phyloP scores from a whole-genome alignment of 2,888 invertebrate species.

The Caradrina kadenii region DNA sequence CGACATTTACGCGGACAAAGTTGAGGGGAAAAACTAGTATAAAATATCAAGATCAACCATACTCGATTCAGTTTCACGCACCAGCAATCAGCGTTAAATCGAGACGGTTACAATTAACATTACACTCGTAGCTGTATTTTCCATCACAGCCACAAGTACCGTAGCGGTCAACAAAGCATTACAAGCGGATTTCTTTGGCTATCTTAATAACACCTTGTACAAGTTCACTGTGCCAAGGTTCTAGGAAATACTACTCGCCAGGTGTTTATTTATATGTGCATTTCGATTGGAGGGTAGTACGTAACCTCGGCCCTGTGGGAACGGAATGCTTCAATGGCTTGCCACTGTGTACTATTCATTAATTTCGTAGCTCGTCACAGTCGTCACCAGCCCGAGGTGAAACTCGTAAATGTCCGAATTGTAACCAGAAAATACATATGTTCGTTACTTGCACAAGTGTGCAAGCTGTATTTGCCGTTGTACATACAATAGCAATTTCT shows the following conservation, averaged over 20 bases:
- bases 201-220: constrained; percentile 34
- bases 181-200: constrained; percentile 36
- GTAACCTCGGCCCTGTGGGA: constrained; percentile 43
- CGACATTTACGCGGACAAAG: too few relatives aligned
- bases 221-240: constrained; percentile 65
- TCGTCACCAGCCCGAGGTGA: constrained; percentile 12
- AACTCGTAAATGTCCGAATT: constrained; percentile 9
- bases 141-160: constrained; percentile 4
- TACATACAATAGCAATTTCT: too few relatives aligned
- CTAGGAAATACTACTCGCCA: constrained; percentile 55
- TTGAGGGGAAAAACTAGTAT: neutral
- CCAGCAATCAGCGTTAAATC: constrained; percentile 16
- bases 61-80: constrained; percentile 19
- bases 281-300: constrained; percentile 34
- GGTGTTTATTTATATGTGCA: constrained; percentile 57
- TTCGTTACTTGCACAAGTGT: too few relatives aligned
- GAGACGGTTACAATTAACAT: constrained; percentile 48
- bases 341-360: constrained; percentile 6
- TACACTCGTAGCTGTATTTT: constrained; percentile 21
- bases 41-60: neutral
- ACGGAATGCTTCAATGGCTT: constrained; percentile 30
- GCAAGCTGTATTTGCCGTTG: too few relatives aligned
- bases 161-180: constrained; percentile 17
- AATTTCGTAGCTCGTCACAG: constrained; percentile 8
- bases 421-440: constrained; percentile 1